Conservation (phyloP, 2,113 vertebrate species). For the Pteruthius melanotis region DNA sequence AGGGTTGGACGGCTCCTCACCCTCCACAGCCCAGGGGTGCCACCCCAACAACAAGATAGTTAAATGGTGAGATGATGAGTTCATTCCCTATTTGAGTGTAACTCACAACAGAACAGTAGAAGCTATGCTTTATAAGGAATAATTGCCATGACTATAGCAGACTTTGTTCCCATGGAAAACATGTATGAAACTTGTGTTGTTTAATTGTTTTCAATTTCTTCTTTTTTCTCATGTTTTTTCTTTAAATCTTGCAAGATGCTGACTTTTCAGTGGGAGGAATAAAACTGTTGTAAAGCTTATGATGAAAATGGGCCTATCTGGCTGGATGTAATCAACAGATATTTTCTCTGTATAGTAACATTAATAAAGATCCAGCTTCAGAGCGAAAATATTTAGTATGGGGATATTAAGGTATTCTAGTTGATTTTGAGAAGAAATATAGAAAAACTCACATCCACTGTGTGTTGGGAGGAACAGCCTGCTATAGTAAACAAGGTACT, state of each 20-base stretch:
- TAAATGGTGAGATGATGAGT: not conserved
- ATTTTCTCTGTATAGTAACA: not conserved
- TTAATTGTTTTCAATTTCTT: not conserved
- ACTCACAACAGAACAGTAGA: not conserved
- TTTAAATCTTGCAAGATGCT: not conserved
- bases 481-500: not conserved
- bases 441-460: not conserved
- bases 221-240: not conserved
- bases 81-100: not conserved
- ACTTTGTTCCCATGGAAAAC: not conserved
- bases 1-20: no score
- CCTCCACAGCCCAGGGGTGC: no score
- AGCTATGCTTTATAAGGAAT: not conserved
- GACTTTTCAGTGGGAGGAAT: not conserved
- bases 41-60: not conserved
- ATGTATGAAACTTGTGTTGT: not conserved
- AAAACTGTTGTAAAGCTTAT: not conserved
- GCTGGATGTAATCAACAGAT: not conserved
- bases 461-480: not conserved
- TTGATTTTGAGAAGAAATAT: not conserved
- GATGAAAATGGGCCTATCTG: not conserved
- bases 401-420: not conserved
- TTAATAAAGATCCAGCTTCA: not conserved
- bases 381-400: not conserved
- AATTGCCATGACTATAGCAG: not conserved